phyloP scores from a whole-genome alignment of 2,888 invertebrate species.

The Auanema sp. region DNA sequence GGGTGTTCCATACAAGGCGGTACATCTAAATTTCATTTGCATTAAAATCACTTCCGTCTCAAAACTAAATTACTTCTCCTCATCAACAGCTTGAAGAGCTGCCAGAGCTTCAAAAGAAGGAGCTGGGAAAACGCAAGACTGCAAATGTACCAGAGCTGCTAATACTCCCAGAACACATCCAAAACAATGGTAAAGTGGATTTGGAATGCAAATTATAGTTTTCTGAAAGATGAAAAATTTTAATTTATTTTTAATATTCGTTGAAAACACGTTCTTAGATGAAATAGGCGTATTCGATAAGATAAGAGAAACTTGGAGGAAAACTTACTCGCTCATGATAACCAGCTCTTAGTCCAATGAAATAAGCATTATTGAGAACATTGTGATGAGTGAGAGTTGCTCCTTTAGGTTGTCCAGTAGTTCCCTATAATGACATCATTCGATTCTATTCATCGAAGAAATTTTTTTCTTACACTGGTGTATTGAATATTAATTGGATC shows the following conservation, averaged over 20 bases:
- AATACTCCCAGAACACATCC: constrained; percentile 74
- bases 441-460: background rate
- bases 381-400: constrained; percentile 72
- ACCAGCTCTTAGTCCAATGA: constrained; percentile 69
- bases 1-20: constrained; percentile 67
- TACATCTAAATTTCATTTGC: constrained; percentile 62
- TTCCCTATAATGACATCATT: constrained; percentile 69
- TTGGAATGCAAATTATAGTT: constrained; percentile 50
- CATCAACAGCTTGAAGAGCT: constrained; percentile 72
- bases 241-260: constrained; percentile 4
- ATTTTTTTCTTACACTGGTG: constrained; percentile 40
- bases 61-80: constrained; percentile 71
- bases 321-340: constrained; percentile 56
- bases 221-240: constrained; percentile 20
- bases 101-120: constrained; percentile 70
- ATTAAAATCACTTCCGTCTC: background rate
- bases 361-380: constrained; percentile 77
- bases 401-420: constrained; percentile 80
- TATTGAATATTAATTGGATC: constrained; percentile 74
- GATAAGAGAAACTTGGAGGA: background rate
- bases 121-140: constrained; percentile 66
- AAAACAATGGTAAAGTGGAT: constrained; percentile 73
- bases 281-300: background rate
- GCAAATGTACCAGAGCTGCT: constrained; percentile 68
- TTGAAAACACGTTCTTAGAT: background rate